These are phyloP conservation scores for Chiridota heheva DNA, from an alignment of 35 echinoderm and acorn worm species.

Conservation along the genomic window DNA sequence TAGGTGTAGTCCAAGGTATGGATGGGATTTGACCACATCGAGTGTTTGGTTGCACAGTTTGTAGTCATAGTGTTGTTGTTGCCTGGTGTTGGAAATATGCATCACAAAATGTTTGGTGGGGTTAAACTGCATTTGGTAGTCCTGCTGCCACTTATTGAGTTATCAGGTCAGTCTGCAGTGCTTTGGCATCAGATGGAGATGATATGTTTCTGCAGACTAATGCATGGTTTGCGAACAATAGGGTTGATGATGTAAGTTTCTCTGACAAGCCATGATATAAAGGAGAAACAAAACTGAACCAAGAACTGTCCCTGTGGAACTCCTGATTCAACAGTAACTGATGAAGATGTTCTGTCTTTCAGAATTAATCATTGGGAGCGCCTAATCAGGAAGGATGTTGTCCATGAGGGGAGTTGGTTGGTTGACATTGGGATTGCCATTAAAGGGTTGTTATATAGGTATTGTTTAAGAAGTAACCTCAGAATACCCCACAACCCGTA, in stretches of 20 bases:
- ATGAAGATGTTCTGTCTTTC: constrained; percentile 23
- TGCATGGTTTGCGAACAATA: constrained; percentile 31
- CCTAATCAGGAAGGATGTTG: constrained; percentile 25
- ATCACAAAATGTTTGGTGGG: constrained; percentile 17
- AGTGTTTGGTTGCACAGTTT: constrained; percentile 8
- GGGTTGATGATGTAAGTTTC: not conserved
- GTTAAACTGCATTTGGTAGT: constrained; percentile 32
- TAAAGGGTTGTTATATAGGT: no score
- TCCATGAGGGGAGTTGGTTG: not conserved
- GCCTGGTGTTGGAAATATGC: constrained; percentile 1
- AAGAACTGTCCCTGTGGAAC: constrained; percentile 28
- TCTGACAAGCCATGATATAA: constrained; percentile 12
- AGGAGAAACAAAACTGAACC: constrained; percentile 34
- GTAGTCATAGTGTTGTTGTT: constrained; percentile 4
- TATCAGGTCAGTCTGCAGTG: constrained; percentile 5
- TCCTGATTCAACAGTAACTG: constrained; percentile 24
- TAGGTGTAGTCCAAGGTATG: no score
- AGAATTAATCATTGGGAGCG: constrained; percentile 21
- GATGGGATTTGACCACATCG: constrained; percentile 21
- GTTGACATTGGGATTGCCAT: no score
- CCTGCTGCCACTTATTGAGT: no score
- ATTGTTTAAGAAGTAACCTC: no score
- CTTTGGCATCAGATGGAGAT: not conserved
- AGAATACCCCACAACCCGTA: no score
- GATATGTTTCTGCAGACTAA: constrained; percentile 14